Base-by-base conservation (phyloP, 1,140 invertebrate genomes). In the Glossosoma conforme region DNA sequence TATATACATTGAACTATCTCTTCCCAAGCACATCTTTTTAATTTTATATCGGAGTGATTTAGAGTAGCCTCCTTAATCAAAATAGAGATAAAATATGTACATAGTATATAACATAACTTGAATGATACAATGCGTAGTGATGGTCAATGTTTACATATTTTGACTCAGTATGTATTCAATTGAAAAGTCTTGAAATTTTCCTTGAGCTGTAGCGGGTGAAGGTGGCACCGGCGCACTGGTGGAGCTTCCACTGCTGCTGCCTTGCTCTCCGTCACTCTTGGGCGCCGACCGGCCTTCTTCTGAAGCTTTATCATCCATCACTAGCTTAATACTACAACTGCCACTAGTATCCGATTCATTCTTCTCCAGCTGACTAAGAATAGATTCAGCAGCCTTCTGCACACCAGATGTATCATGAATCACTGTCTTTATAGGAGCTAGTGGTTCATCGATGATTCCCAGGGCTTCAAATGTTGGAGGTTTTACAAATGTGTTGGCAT, bases 181-280 rank as follows among this genome's bases (percentile, higher is more conserved):
- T 11, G 56, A 59, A 22, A 59, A 59, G 44, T 59, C 56, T 21
- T 59, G 53, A 37, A 59, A 59, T 19, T 47, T 51, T 49, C 25
- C 46, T 25, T 21, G 21, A n/a, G 40, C n/a, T n/a, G n/a, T n/a
- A 25, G 40, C n/a, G n/a, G 40, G 11, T 19, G 43, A 18, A 17
- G 40, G 11, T 22, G 40, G 9, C 25, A 28, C 25, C n/a, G 25
- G 25, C n/a, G 25, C 25, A n/a, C 15, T 10, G 35, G 10, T 37
- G 8, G 15, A 4, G 30, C 15, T 45, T n/a, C 20, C 32, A 35
- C 25, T 45, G n/a, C 15, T 45, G 28, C 15, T 19, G 13, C 18
- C n/a, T n/a, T n/a, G n/a, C n/a, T n/a, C n/a, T n/a, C n/a, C n/a
- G n/a, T n/a, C n/a, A n/a, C n/a, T n/a, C n/a, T n/a, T n/a, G n/a